A percentile compares a stretch with the other conserved stretches of the same genome.
Conservation (phyloP, 1,140 invertebrate species). For the Leptestheria dahalacensis region DNA sequence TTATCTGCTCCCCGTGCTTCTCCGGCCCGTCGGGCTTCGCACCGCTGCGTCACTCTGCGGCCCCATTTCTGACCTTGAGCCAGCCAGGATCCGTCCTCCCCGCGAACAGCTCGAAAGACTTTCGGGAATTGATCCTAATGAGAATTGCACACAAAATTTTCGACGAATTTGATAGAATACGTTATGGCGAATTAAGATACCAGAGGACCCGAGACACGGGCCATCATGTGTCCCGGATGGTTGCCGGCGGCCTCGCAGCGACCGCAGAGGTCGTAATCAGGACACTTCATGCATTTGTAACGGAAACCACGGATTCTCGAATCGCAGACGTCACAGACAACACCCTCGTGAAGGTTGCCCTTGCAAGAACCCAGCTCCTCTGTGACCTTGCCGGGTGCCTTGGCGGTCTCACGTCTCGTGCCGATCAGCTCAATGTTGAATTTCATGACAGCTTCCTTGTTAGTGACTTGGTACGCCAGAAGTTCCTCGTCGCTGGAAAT, state of each 20-base stretch:
- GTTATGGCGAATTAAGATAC: neutral
- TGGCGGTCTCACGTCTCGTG: neutral
- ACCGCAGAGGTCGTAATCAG: conserved; percentile 68
- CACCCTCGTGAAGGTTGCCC: conserved; percentile 36
- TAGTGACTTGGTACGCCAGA: conserved; percentile 32
- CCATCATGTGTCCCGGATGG: conserved; percentile 65
- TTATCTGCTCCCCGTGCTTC: no score
- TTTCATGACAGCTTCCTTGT: conserved; percentile 17
- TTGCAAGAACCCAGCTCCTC: neutral
- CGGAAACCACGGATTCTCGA: conserved; percentile 48
- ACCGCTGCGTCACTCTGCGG: neutral
- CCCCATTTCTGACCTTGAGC: neutral
- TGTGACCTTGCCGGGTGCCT: neutral
- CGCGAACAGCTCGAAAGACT: neutral
- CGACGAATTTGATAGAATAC: neutral
- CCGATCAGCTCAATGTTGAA: neutral
- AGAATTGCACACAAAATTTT: neutral
- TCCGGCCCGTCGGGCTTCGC: neutral
- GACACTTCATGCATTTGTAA: conserved; percentile 71
- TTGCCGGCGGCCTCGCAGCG: conserved; percentile 51
- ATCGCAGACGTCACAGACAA: conserved; percentile 62
- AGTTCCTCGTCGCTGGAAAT: conserved; percentile 50
- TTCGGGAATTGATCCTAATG: neutral
- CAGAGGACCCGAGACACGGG: conserved; percentile 40
- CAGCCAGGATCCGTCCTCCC: neutral